Conservation (phyloP, 2,797 vertebrate genomes). For the Anisognathus igniventris region DNA sequence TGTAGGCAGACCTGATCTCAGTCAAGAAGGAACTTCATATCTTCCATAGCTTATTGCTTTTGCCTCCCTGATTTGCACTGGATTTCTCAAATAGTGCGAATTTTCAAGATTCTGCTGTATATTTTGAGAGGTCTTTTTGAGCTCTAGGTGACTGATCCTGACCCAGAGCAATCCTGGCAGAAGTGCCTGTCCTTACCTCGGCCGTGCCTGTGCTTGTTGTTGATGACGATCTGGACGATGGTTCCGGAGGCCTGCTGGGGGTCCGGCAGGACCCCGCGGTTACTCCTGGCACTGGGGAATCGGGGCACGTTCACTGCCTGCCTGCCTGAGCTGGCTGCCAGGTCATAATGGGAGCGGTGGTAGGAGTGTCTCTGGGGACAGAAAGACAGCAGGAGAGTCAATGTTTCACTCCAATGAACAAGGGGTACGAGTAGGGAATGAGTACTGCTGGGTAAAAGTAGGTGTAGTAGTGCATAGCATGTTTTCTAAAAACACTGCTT, state of each 20-base stretch:
- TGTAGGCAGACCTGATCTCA: not conserved
- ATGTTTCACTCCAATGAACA: not conserved
- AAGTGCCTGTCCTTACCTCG: slow-evolving; percentile 67
- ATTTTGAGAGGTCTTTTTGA: not conserved
- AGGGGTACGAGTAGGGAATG: not conserved
- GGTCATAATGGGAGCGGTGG: slow-evolving; percentile 72
- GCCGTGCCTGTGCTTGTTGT: slow-evolving; percentile 78
- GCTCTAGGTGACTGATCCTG: not conserved
- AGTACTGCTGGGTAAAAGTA: not conserved
- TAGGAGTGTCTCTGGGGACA: slow-evolving; percentile 78
- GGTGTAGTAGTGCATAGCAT: not conserved
- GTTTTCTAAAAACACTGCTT: not conserved
- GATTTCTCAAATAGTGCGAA: not conserved
- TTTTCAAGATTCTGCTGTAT: not conserved
- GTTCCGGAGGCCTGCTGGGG: slow-evolving; percentile 78
- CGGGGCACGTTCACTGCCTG: slow-evolving; percentile 61
- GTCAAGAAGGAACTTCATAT: not conserved
- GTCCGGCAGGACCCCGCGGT: slow-evolving; percentile 70
- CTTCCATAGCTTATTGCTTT: not conserved
- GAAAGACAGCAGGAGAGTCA: not conserved
- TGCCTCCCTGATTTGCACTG: not conserved
- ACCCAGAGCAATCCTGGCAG: not conserved
- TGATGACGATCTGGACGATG: slow-evolving; percentile 81
- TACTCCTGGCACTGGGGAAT: slow-evolving; percentile 67
- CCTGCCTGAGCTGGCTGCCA: slow-evolving; percentile 46